These are phyloP conservation scores for Drosophila maculinotata DNA, from an alignment of 2,888 invertebrate species.

Conservation along the genomic window DNA sequence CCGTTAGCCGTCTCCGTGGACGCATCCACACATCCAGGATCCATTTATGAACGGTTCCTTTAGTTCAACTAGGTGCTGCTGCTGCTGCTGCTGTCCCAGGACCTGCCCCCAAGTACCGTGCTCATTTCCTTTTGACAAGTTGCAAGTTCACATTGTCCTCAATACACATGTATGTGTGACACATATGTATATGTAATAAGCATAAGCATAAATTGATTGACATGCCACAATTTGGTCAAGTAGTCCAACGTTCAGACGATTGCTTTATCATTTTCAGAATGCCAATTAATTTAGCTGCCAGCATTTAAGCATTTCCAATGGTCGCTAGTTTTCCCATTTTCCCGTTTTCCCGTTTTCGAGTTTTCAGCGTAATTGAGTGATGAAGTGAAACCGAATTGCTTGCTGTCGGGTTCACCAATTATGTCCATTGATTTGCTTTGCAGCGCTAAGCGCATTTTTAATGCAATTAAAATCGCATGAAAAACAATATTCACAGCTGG, in stretches of 20 bases:
- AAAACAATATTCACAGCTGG: slow-evolving; percentile 15
- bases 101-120: background rate
- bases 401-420: slow-evolving; percentile 18
- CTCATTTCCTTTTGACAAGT: slow-evolving; percentile 66
- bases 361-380: no score
- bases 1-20: slow-evolving; percentile 11
- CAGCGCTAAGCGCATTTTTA: slow-evolving; percentile 52
- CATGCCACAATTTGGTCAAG: slow-evolving; percentile 35
- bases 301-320: background rate
- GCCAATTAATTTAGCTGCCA: slow-evolving; percentile 21
- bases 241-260: slow-evolving; percentile 8
- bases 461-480: slow-evolving; percentile 58
- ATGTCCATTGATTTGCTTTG: slow-evolving; percentile 10
- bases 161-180: no score
- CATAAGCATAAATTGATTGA: slow-evolving; percentile 31
- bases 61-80: background rate
- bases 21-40: slow-evolving; percentile 8
- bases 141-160: slow-evolving; percentile 13
- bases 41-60: slow-evolving; percentile 11
- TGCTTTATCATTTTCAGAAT: slow-evolving; percentile 12
- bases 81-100: background rate
- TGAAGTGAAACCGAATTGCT: slow-evolving; percentile 14
- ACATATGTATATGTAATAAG: background rate
- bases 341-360: no score
- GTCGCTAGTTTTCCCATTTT: no score